Base-by-base conservation (phyloP, 2,888 invertebrate species). In the Drepanosiphum platanoidis region DNA sequence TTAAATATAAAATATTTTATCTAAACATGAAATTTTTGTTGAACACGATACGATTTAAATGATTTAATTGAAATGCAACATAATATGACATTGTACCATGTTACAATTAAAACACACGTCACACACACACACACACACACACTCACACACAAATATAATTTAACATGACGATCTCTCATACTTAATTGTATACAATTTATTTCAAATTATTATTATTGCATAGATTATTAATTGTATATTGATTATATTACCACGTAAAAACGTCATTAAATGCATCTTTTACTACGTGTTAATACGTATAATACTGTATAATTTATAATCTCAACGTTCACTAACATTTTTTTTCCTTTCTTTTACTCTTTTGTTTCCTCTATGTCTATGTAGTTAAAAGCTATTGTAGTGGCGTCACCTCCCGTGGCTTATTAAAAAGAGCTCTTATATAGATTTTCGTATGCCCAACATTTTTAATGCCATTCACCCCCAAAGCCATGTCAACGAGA, bases 341-440 rank as follows among this genome's bases (percentile, higher is more conserved):
- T 78, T 66, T 78, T 66, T 32, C 27, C 27, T 4, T 18, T 18
- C 3, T 68, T 68, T 80, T 68, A 27, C 27, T 52, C 5, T 27
- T 80, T 80, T 68, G 34, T 52, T 68, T 27, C n/a, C 18, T 34
- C 34, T 32, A 3, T 79, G n/a, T 52, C n/a, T 32, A 15, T 34
- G 3, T n/a, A 34, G 11, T 68, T 34, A 68, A 80, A 52, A 52
- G 79, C 68, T 68, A 68, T 80, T 68, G 34, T 80, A 52, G 18
- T 52, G 79, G 79, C 79, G 79, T 68, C 79, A 79, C 79, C 79
- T 79, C 68, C 79, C 15, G 68, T 34, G 79, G 79, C 8, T 68
- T 34, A 52, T 80, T 46, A 52, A 52, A 68, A 52, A 80, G 34
- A 61, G n/a, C 66, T 79, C 68, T 30, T 80, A 9, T 80, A 80